phyloP scores from a whole-genome alignment of 2,113 vertebrate species.

The Oxyura jamaicensis region DNA sequence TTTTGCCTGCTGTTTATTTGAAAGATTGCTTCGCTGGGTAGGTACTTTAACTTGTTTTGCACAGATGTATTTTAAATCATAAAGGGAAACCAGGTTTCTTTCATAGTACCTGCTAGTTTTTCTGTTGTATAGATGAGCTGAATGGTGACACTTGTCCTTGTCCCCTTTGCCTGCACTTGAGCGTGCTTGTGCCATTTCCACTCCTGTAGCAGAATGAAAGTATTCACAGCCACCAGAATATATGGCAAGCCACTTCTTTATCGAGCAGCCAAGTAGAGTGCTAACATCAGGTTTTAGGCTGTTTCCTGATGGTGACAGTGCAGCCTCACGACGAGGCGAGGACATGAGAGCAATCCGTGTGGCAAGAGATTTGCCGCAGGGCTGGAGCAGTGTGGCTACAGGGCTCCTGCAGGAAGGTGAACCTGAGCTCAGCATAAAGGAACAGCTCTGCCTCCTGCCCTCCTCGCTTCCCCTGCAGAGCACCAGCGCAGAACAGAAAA shows the following conservation, averaged over 20 bases:
- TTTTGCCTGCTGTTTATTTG: neutral
- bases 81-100: neutral
- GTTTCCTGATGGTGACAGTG: neutral
- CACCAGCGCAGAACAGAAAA: neutral
- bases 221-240: neutral
- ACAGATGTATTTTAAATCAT: neutral
- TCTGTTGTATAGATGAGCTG: neutral
- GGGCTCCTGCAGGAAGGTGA: neutral
- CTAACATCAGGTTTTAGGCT: neutral
- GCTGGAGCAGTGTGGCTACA: rapidly evolving
- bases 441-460: neutral
- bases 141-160: neutral
- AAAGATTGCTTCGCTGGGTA: neutral
- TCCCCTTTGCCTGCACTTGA: neutral
- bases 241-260: neutral
- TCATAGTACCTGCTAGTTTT: neutral
- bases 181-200: neutral
- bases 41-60: neutral
- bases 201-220: neutral
- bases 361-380: neutral
- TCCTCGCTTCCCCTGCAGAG: neutral
- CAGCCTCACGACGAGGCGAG: neutral
- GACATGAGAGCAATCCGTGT: neutral
- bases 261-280: neutral
- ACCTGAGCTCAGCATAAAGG: neutral